Evolutionary conservation across 2,797 vertebrate species (phyloP), one percentile per base, ranked within the genome.

Genomic region (Menidia menidia): DNA sequence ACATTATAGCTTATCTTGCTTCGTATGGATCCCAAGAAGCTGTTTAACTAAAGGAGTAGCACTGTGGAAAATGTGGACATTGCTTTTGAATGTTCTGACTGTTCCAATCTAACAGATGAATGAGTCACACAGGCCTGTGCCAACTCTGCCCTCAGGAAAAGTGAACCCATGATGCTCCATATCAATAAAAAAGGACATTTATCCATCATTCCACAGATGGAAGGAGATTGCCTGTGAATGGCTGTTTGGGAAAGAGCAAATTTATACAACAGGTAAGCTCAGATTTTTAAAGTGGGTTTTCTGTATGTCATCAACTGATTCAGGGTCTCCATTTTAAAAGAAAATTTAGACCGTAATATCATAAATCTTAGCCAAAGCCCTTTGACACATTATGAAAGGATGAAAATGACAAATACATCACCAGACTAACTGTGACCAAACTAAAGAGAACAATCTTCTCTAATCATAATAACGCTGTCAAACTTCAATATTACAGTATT

Each of bases 61-160:
- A 78, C 71, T 75, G 72, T 54, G 39, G 71, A 60, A 85, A 76
- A 84, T 77, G 66, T 66, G 81, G 77, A 84, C 81, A 86, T 75
- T 73, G 81, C 70, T 87, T 85, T 87, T 50, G 43, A 88, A 88
- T 87, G 83, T 86, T 91, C 86, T 88, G 91, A 88, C 90, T 90
- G 87, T 84, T 93, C 88, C 89, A 92, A 91, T 92, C 83, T 89
- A 79, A 82, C 83, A 91, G 91, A 94, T 93, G 88, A 93, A 93
- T 93, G 90, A 92, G 83, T 87, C 86, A 87, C 75, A 72, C 64
- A 72, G 69, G 53, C 76, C 81, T 76, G 74, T 82, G 80, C 81
- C 84, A 86, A 83, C 79, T 74, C 64, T 81, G 83, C 88, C 87
- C 75, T 51, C 18, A 82, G 87, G 86, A 91, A 86, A 87, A 68